Evolutionary conservation across 2,113 vertebrate genomes (phyloP).

Genomic region (Sisor rabdophorus): DNA sequence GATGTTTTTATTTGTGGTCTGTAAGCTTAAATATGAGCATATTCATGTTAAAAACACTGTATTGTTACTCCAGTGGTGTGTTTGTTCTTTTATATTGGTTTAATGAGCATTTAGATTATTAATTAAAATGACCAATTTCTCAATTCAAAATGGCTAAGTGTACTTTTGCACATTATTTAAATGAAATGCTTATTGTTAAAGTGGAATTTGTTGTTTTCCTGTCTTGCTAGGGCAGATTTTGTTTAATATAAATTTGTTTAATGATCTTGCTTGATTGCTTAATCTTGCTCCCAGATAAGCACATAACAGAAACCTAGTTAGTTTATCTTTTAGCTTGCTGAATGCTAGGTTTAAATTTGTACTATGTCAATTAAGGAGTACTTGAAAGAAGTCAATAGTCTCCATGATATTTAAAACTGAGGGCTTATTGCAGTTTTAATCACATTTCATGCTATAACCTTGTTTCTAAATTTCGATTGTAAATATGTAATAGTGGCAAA

Average conservation of each 20-base stretch:
- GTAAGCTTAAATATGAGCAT: neutral
- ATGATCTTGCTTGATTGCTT: neutral
- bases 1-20: too few species aligned
- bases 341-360: neutral
- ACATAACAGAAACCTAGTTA: neutral
- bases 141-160: neutral
- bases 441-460: neutral
- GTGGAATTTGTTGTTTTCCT: neutral
- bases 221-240: neutral
- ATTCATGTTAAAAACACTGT: neutral
- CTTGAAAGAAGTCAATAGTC: neutral
- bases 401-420: neutral
- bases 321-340: neutral
- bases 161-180: conserved; percentile 8
- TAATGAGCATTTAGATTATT: neutral
- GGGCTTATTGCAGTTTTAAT: neutral
- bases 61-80: neutral
- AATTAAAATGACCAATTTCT: neutral
- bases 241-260: neutral
- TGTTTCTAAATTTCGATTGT: neutral
- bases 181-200: conserved; percentile 7
- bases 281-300: neutral
- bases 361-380: neutral
- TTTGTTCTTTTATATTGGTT: neutral
- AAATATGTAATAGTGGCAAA: neutral